phyloP scores from a whole-genome alignment of 2,797 vertebrate species.

The Oreonectes daqikongensis region DNA sequence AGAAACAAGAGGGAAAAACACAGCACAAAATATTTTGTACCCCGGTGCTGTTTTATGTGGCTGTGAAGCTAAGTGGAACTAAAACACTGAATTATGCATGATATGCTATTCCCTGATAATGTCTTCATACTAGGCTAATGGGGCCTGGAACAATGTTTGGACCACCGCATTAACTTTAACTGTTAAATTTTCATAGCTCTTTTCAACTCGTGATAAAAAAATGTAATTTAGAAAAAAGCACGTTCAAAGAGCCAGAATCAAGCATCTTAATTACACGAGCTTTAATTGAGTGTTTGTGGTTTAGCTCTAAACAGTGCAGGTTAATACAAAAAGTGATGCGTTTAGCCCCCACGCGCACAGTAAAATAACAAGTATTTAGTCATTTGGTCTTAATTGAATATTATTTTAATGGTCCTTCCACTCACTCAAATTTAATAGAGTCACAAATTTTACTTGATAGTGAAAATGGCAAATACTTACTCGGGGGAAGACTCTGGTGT shows the following conservation, averaged over 20 bases:
- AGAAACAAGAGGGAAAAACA: slow-evolving; percentile 33
- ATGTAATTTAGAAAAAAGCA: not conserved
- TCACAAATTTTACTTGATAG: not conserved
- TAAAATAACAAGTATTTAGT: slow-evolving; percentile 15
- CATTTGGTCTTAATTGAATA: slow-evolving; percentile 6
- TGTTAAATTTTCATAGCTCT: slow-evolving; percentile 10
- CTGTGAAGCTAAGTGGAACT: slow-evolving; percentile 56
- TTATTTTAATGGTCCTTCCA: slow-evolving; percentile 21
- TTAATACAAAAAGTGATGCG: slow-evolving; percentile 4
- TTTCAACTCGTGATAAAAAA: slow-evolving; percentile 8
- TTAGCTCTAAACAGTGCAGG: slow-evolving; percentile 5
- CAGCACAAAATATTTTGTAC: slow-evolving; percentile 34
- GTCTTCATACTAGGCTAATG: slow-evolving; percentile 35
- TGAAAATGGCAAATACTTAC: slow-evolving; percentile 78
- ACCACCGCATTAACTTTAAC: slow-evolving; percentile 33
- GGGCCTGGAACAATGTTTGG: slow-evolving; percentile 21
- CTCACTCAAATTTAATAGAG: slow-evolving; percentile 2
- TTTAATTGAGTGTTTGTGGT: slow-evolving; percentile 26
- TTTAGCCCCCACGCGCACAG: not conserved
- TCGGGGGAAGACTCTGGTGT: slow-evolving; percentile 98
- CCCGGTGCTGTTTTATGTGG: slow-evolving; percentile 10
- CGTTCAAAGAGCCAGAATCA: not conserved
- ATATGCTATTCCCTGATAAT: slow-evolving; percentile 50
- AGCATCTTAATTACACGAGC: slow-evolving; percentile 21
- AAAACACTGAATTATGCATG: slow-evolving; percentile 60